Evolutionary conservation across 2,113 vertebrate genomes (phyloP).

Genomic region (Zosterops japonicus): DNA sequence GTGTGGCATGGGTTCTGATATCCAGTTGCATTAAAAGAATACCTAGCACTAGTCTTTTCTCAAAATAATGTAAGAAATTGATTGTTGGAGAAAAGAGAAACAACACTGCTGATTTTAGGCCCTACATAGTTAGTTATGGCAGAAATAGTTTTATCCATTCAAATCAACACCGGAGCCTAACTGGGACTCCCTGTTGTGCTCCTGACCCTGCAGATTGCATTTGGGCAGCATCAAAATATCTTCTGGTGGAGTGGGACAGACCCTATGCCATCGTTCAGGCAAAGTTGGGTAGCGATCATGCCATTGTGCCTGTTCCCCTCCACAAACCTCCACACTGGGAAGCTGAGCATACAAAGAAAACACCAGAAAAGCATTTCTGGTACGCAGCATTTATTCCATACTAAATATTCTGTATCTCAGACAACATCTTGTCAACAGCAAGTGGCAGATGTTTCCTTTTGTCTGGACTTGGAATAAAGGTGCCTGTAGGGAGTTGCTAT

Average conservation of each 20-base stretch:
- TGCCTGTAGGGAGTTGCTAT: slow-evolving; percentile 40
- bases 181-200: rapidly evolving
- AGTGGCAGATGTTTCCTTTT: slow-evolving; percentile 49
- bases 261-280: rapidly evolving
- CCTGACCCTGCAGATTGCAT: background rate
- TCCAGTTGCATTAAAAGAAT: background rate
- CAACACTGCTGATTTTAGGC: background rate
- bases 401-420: slow-evolving; percentile 3
- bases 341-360: background rate
- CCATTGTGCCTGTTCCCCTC: background rate
- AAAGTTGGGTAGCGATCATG: background rate
- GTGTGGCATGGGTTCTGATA: background rate
- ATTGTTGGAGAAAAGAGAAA: background rate
- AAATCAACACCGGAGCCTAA: background rate
- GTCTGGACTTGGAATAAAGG: slow-evolving; percentile 55
- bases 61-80: slow-evolving; percentile 45
- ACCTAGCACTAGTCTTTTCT: slow-evolving; percentile 67
- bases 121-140: background rate
- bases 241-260: background rate
- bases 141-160: background rate
- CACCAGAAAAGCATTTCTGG: background rate
- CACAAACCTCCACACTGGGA: rapidly evolving
- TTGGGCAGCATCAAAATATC: background rate
- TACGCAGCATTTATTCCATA: background rate
- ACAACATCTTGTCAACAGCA: slow-evolving; percentile 45